Base-by-base conservation (phyloP, 35 echinoderm and acorn worm genomes). In the Heliocidaris erythrogramma region DNA sequence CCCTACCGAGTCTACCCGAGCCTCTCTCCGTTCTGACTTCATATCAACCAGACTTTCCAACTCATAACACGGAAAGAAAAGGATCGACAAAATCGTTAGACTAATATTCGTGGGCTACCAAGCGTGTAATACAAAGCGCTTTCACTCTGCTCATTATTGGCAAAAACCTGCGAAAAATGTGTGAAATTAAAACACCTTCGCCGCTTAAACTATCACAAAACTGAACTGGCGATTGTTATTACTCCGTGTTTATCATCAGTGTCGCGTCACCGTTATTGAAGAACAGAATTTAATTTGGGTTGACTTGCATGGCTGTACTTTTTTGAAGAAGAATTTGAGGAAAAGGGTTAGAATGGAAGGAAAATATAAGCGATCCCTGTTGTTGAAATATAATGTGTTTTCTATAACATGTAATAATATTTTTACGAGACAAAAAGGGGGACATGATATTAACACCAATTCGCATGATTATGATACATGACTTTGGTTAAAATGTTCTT, bases 181-280 rank as follows among this genome's bases (percentile, higher is more conserved):
- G 87, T 89, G 87, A 89, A 47, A 89, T 89, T 89, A 89, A 89
- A 89, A 89, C 87, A 89, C 87, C 87, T 89, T 89, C 12, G 32
- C 87, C 31, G 87, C 87, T 89, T 89, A 32, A 89, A 89, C 87
- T 89, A 47, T 47, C 87, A 89, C 87, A 32, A 89, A 78, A 78
- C 65, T 78, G 65, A 78, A 78, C 65, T 2, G 17, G 18, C 65
- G 65, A 78, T 18, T n/a, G 65, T n/a, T 78, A 32, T 89, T 89
- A 2, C 7, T 18, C 21, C 47, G 31, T 18, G 30, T 48, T 89
- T 48, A 89, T 89, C 31, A 47, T 47, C 16, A n/a, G 29, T 27
- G 87, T 47, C 47, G 12, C 5, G 87, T 89, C 17, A 13, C 30
- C 31, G 12, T 47, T 89, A 89, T 89, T 89, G 87, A 89, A 13